These are phyloP conservation scores for Manis javanica DNA, from an alignment of 2,797 vertebrate genomes.

Conservation along the genomic window DNA sequence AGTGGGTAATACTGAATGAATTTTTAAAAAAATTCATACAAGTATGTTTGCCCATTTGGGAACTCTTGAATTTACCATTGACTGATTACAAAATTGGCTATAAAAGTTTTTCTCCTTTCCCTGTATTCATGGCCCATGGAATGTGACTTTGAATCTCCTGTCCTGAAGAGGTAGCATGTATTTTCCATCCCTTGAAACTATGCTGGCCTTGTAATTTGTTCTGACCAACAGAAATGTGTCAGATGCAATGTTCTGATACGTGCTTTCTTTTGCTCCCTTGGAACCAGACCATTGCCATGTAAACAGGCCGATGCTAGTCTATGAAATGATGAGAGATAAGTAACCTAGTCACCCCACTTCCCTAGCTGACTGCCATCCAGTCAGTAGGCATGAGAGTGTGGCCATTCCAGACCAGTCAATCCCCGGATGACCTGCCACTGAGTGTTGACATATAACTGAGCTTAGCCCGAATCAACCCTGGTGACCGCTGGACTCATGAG, in stretches of 20 bases:
- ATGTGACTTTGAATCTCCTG: background rate
- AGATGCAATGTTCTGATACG: background rate
- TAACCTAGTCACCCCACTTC: no score
- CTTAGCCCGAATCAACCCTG: background rate
- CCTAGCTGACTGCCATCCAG: background rate
- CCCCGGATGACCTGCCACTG: background rate
- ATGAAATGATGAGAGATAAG: background rate
- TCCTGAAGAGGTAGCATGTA: background rate
- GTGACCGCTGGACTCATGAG: background rate
- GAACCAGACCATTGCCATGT: background rate
- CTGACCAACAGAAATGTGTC: background rate
- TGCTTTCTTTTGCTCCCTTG: background rate
- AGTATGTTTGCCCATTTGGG: background rate
- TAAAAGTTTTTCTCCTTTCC: background rate
- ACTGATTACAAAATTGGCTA: background rate
- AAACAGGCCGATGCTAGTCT: background rate
- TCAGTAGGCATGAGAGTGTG: background rate
- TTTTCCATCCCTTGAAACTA: background rate
- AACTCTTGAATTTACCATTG: background rate
- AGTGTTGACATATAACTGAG: background rate
- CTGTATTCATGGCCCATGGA: background rate
- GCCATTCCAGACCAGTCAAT: background rate
- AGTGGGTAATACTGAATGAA: background rate
- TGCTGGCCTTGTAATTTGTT: background rate
- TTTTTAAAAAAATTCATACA: background rate